Percentiles rank a stretch among this genome's conserved stretches.
phyloP scores from a whole-genome alignment of 2,113 vertebrate genomes.

The Camelus bactrianus region DNA sequence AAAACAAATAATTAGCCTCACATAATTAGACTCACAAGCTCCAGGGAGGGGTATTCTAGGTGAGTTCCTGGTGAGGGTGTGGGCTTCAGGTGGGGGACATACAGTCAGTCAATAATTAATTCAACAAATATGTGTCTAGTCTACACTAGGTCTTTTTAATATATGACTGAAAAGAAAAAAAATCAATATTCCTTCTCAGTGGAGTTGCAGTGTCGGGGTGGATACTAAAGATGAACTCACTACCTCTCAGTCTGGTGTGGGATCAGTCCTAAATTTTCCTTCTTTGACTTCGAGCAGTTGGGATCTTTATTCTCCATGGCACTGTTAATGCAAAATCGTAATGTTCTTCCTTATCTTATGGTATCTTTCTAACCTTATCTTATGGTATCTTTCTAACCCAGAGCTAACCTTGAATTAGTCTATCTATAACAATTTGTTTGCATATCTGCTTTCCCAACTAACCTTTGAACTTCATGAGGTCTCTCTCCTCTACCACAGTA shows the following conservation, averaged over 20 bases:
- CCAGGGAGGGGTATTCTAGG: neutral
- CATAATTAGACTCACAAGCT: neutral
- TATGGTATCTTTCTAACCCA: neutral
- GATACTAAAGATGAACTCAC: neutral
- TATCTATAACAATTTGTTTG: neutral
- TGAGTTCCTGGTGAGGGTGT: neutral
- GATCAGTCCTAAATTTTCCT: neutral
- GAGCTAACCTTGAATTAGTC: neutral
- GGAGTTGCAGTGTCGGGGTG: neutral
- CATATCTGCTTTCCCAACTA: neutral
- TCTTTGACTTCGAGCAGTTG: neutral
- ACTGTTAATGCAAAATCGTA: neutral
- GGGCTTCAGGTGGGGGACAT: neutral
- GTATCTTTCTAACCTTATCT: neutral
- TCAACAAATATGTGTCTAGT: neutral
- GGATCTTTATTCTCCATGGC: neutral
- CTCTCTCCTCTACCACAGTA: neutral
- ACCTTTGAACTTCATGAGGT: neutral
- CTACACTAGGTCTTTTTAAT: neutral
- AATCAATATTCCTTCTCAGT: neutral
- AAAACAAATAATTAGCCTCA: neutral
- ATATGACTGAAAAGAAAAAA: neutral
- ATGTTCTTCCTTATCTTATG: neutral
- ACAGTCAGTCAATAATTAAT: neutral
- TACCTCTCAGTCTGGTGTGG: neutral